Evolutionary conservation across 2,888 invertebrate species (phyloP), one percentile per base, ranked within the genome.

Genomic region (Aspidiotus rigidus): DNA sequence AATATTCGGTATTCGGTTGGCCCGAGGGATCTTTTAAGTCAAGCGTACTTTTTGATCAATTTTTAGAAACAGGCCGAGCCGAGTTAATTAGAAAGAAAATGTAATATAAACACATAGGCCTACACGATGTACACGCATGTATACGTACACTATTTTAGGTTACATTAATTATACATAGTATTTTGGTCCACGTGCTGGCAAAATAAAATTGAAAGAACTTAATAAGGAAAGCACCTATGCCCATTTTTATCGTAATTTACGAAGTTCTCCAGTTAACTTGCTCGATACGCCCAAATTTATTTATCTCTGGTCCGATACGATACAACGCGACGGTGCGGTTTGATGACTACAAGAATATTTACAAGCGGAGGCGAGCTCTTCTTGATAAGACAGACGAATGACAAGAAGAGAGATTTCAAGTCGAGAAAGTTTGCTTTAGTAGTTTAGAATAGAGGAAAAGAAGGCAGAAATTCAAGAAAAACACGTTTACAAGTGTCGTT

Each of bases 31-130:
- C 10, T 49, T 49, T 6, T 49, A 49, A 11, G n/a, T 49, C 53
- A 41, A 64, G 53, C 64, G 53, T 64, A 64, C 16, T 10, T 10
- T 15, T 10, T 16, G 57, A 57, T 64, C 49, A 64, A 55, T 64
- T 64, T 28, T 28, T 28, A 55, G 59, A 53, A 67, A 67, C 17
- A 67, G 54, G 67, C 64, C 67, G 53, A 67, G 67, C 44, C 42
- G 60, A 67, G 67, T 67, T 67, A 67, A 67, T 67, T 67, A 67
- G 67, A 67, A 67, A 67, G 60, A 67, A 60, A 53, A 59, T 67
- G 56, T 56, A 57, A 53, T n/a, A 53, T 5, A 55, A 16, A 17
- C 15, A 55, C 7, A 55, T 55, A n/a, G 15, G 56, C 15, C 17
- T 9, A 55, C 15, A 13, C 2, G 17, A 55, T 15, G 6, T 55